Evolutionary conservation across 2,888 invertebrate species (phyloP).

Genomic region (Chironomus riparius): DNA sequence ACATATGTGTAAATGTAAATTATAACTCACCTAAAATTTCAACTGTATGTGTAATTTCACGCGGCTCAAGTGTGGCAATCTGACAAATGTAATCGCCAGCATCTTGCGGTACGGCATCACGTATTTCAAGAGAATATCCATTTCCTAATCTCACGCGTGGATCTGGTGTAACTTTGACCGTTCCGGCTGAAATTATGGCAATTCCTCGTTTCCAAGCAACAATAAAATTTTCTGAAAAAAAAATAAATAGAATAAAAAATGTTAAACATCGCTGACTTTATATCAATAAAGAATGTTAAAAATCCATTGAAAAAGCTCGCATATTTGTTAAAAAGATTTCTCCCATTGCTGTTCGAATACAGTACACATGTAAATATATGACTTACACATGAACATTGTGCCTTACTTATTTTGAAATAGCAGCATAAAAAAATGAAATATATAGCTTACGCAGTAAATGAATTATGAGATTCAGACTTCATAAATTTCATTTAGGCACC

Average conservation of each 20-base stretch:
- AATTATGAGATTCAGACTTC: conserved; percentile 4
- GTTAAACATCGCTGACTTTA: too few relatives aligned
- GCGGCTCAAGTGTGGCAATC: conserved; percentile 54
- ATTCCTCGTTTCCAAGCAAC: conserved; percentile 58
- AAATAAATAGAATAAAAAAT: background rate
- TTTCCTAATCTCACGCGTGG: conserved; percentile 52
- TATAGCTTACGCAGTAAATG: background rate
- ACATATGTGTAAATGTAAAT: too few relatives aligned
- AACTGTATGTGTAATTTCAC: conserved; percentile 56
- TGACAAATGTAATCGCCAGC: conserved; percentile 61
- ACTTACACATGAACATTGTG: background rate
- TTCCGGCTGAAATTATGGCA: conserved; percentile 55
- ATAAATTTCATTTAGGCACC: conserved; percentile 3
- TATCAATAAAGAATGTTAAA: too few relatives aligned
- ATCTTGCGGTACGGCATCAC: conserved; percentile 54
- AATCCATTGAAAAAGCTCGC: too few relatives aligned
- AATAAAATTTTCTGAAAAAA: conserved; percentile 48
- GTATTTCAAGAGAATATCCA: conserved; percentile 56
- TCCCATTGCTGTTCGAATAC: background rate
- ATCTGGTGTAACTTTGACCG: conserved; percentile 55
- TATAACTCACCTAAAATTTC: conserved; percentile 54
- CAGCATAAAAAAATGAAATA: too few relatives aligned
- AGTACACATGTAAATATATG: too few relatives aligned
- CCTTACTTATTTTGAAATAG: background rate
- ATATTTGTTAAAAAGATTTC: background rate